phyloP scores from a whole-genome alignment of 2,113 vertebrate species.

The Rhabdornis inornatus region DNA sequence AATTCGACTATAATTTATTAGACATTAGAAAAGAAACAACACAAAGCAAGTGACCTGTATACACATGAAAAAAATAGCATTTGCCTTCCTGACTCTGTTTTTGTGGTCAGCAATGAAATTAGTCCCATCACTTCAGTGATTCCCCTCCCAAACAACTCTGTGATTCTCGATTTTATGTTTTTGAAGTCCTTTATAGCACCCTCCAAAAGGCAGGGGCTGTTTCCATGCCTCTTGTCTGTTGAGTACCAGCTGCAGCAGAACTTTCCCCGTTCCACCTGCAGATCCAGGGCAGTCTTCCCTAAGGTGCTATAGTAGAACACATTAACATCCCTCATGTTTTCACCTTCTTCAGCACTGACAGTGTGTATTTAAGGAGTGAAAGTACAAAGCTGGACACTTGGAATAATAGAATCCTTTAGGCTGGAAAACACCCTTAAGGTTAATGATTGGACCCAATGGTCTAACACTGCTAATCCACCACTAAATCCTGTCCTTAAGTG shows the following conservation, averaged over 20 bases:
- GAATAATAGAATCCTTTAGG: not conserved
- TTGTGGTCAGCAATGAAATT: not conserved
- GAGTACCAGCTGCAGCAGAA: not conserved
- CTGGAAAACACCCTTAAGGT: not conserved
- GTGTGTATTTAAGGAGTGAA: not conserved
- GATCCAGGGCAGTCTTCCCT: not conserved
- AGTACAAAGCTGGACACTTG: not conserved
- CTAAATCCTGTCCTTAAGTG: not conserved
- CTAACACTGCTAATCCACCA: too few species aligned
- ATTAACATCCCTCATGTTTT: not conserved
- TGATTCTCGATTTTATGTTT: not conserved
- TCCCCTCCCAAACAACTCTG: not conserved
- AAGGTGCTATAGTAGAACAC: not conserved
- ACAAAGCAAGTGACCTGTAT: not conserved
- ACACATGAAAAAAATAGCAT: not conserved
- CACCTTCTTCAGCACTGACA: not conserved
- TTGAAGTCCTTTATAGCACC: not conserved
- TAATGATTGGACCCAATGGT: rapidly evolving
- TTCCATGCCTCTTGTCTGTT: not conserved
- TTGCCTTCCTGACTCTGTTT: not conserved
- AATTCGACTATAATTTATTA: not conserved
- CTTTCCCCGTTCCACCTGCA: not conserved
- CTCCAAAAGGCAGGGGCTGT: not conserved
- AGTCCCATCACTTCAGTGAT: not conserved
- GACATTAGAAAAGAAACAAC: not conserved